Evolutionary conservation across 2,888 invertebrate species (phyloP).

Genomic region (Lithosia quadra): DNA sequence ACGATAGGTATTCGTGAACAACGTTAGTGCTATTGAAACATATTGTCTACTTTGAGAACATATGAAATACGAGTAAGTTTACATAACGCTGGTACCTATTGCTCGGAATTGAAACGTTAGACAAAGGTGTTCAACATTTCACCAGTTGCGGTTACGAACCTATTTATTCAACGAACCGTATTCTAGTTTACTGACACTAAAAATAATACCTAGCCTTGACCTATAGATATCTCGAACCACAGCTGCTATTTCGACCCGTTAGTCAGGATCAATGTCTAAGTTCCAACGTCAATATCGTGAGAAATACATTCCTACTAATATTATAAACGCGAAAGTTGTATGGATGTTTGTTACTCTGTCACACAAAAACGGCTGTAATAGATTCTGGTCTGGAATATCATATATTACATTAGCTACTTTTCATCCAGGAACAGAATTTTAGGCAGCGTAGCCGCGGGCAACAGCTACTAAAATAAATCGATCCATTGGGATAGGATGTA

Average conservation of each 20-base stretch:
- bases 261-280: not conserved
- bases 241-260: not conserved
- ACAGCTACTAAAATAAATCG: too few species aligned
- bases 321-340: too few species aligned
- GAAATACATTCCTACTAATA: too few species aligned
- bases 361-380: too few species aligned
- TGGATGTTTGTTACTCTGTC: too few species aligned
- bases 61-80: conserved; percentile 4
- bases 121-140: conserved; percentile 6
- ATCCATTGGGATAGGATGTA: not conserved
- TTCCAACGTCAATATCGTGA: not conserved
- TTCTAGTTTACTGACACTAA: not conserved
- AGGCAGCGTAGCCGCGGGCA: too few species aligned
- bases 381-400: too few species aligned
- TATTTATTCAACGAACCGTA: conserved; percentile 8
- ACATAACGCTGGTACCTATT: not conserved
- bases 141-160: conserved; percentile 3
- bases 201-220: conserved; percentile 6
- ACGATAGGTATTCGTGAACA: conserved; percentile 24
- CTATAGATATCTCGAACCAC: conserved; percentile 2
- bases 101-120: conserved; percentile 2
- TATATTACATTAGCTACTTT: too few species aligned
- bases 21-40: conserved; percentile 22
- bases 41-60: conserved; percentile 31
- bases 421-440: too few species aligned